Conservation (phyloP, 2,888 invertebrate genomes). For the Aphidoletes aphidimyza region DNA sequence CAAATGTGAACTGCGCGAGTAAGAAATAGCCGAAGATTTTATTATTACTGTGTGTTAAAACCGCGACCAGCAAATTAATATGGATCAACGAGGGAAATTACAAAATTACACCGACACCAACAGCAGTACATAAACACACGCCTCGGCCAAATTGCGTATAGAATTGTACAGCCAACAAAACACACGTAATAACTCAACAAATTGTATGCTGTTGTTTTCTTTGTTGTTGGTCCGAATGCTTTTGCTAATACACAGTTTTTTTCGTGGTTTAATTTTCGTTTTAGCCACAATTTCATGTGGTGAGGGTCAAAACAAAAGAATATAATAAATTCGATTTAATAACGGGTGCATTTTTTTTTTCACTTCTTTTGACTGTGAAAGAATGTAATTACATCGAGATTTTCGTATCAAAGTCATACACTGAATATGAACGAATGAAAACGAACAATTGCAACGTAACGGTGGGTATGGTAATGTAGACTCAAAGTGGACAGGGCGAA, state of each 20-base stretch:
- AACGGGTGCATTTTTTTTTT: background rate
- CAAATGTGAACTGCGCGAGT: background rate
- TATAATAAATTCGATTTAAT: slow-evolving; percentile 51
- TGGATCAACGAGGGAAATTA: slow-evolving; percentile 44
- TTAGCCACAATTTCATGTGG: background rate
- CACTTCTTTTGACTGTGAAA: background rate
- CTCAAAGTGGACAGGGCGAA: background rate
- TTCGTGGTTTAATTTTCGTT: background rate
- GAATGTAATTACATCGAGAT: slow-evolving; percentile 20
- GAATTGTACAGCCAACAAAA: background rate
- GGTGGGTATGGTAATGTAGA: background rate
- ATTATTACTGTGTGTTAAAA: slow-evolving; percentile 28
- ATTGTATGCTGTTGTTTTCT: background rate
- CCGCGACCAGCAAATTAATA: slow-evolving; percentile 36
- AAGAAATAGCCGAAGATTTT: background rate
- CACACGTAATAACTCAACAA: slow-evolving; percentile 12
- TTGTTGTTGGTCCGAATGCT: no score
- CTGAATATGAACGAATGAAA: background rate
- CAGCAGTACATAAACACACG: background rate
- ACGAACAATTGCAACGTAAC: background rate
- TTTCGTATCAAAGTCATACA: background rate
- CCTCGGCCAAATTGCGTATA: background rate
- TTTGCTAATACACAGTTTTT: background rate
- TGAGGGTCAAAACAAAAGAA: slow-evolving; percentile 1
- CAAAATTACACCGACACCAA: background rate